These are phyloP conservation scores for Lasiurus cinereus DNA, from an alignment of 2,113 vertebrate species.

Conservation along the genomic window DNA sequence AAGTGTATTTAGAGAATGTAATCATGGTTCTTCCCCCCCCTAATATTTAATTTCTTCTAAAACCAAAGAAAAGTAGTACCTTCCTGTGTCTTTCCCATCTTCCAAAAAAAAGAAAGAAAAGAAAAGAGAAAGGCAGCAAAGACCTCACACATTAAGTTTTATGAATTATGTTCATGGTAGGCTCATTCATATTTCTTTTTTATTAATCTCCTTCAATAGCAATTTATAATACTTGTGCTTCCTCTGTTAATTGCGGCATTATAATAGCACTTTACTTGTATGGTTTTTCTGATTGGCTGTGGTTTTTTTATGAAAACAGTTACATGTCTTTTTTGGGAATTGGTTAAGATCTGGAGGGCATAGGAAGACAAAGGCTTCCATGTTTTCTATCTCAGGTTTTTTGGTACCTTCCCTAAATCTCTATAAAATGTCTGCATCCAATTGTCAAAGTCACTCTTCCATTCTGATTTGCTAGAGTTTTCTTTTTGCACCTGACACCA, in stretches of 20 bases:
- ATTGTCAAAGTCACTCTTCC: not conserved
- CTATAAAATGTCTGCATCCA: not conserved
- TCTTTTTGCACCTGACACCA: conserved; percentile 24
- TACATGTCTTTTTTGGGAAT: not conserved
- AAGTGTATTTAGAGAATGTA: not conserved
- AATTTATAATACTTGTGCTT: not conserved
- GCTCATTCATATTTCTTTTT: not conserved
- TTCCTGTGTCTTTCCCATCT: not conserved
- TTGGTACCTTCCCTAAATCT: not conserved
- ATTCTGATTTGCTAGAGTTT: conserved; percentile 40
- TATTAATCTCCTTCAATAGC: not conserved
- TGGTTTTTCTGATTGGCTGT: not conserved
- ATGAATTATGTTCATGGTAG: not conserved
- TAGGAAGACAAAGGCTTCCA: not conserved
- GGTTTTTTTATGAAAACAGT: conserved; percentile 47
- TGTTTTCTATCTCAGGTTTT: not conserved
- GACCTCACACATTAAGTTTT: not conserved
- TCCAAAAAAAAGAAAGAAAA: not conserved
- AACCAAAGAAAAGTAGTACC: not conserved
- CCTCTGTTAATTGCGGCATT: not conserved
- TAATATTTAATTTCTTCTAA: conserved; percentile 21
- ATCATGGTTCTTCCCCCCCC: not conserved
- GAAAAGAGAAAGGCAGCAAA: not conserved
- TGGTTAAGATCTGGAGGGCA: not conserved
- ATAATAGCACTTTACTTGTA: not conserved